Percentiles rank a stretch among this genome's conserved stretches.
These are phyloP conservation scores for Saccopteryx bilineata DNA, from an alignment of 2,113 vertebrate genomes.

Conservation along the genomic window DNA sequence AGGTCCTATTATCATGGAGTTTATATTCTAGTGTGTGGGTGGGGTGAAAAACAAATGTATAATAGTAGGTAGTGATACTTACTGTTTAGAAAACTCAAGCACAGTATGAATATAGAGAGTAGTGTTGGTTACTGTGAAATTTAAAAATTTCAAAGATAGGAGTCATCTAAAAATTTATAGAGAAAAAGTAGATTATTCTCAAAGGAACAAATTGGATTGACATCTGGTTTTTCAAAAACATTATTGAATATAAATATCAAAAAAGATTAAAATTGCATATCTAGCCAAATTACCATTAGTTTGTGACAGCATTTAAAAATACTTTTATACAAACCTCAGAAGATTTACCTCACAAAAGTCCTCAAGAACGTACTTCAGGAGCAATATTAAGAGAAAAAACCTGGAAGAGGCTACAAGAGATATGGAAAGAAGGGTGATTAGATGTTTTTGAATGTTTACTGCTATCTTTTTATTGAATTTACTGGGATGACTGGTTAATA, in stretches of 20 bases:
- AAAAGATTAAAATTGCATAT: background rate
- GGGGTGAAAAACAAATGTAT: background rate
- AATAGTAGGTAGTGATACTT: background rate
- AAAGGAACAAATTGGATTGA: background rate
- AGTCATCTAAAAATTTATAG: background rate
- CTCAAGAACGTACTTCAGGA: background rate
- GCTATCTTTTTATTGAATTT: background rate
- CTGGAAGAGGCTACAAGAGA: background rate
- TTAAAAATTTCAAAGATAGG: background rate
- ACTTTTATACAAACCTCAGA: background rate
- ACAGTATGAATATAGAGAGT: background rate
- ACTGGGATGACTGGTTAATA: too few species aligned
- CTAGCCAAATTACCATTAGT: slow-evolving; percentile 13
- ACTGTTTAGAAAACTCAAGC: slow-evolving; percentile 2
- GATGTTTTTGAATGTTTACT: background rate
- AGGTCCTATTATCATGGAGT: background rate
- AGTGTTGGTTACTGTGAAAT: background rate
- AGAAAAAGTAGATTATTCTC: background rate
- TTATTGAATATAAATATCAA: background rate
- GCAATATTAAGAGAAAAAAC: background rate
- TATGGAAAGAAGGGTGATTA: background rate
- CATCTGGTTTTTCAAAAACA: background rate
- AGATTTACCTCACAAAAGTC: background rate
- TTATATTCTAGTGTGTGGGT: background rate
- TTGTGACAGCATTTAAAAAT: background rate